Evolutionary conservation across 2,113 vertebrate genomes (phyloP).

Genomic region (Odocoileus virginianus): DNA sequence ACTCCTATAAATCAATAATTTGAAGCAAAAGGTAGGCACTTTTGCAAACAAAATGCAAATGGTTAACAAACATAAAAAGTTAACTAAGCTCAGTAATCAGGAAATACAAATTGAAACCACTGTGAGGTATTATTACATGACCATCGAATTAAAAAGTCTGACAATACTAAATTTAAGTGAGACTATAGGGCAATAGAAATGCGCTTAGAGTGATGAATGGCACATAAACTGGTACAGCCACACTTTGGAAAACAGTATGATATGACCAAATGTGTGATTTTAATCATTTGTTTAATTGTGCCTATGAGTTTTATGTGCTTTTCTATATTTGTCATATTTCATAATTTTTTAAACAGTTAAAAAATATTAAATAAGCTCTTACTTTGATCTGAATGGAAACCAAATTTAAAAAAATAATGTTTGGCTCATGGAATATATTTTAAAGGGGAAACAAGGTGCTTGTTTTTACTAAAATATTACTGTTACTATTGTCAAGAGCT

Average conservation of each 20-base stretch:
- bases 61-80: background rate
- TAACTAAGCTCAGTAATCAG: background rate
- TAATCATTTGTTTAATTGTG: background rate
- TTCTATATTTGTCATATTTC: background rate
- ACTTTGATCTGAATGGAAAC: background rate
- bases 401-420: background rate
- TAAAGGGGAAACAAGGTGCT: background rate
- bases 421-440: background rate
- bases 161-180: background rate
- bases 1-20: background rate
- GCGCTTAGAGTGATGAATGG: background rate
- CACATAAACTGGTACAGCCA: background rate
- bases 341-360: background rate
- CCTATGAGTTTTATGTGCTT: background rate
- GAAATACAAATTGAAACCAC: background rate
- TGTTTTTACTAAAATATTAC: background rate
- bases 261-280: background rate
- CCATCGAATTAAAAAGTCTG: background rate
- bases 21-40: background rate
- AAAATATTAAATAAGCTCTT: background rate
- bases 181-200: background rate
- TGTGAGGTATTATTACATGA: background rate
- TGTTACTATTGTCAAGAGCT: background rate
- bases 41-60: background rate
- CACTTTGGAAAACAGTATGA: background rate